A percentile compares a stretch with the other conserved stretches of the same genome.
These are phyloP conservation scores for Drymodes brunneopygia DNA, from an alignment of 2,113 vertebrate species.

Conservation along the genomic window DNA sequence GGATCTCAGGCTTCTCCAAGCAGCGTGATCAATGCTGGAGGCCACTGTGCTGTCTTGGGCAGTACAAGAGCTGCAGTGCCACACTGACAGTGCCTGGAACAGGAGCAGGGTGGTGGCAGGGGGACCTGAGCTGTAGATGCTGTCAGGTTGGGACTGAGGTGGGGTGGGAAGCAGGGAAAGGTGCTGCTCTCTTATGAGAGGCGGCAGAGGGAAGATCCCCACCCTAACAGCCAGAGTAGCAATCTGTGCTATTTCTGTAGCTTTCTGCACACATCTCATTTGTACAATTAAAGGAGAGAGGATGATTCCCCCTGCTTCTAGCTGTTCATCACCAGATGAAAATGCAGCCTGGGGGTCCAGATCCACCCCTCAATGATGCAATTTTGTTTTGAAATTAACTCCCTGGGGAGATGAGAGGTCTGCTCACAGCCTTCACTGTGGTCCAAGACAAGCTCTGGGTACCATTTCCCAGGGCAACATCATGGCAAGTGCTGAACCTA, in stretches of 20 bases:
- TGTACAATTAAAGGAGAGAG: not conserved
- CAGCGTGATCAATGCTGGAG: accelerated
- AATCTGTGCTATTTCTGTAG: not conserved
- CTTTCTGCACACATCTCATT: not conserved
- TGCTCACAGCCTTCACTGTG: not conserved
- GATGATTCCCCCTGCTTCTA: not conserved
- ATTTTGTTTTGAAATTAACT: not conserved
- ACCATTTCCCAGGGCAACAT: not conserved
- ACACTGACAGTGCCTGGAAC: not conserved
- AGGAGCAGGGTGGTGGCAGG: accelerated
- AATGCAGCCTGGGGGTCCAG: not conserved
- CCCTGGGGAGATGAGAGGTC: not conserved
- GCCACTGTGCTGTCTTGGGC: not conserved
- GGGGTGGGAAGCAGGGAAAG: not conserved
- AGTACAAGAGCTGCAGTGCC: not conserved
- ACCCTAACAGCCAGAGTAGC: accelerated
- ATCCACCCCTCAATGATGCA: not conserved
- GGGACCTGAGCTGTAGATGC: not conserved
- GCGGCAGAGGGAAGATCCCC: not conserved
- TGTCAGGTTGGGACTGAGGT: not conserved
- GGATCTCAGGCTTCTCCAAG: not conserved
- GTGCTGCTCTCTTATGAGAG: not conserved
- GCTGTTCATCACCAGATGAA: not conserved
- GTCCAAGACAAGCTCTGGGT: not conserved
- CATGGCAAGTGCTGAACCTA: not conserved